A percentile compares a stretch with the other conserved stretches of the same genome.
These are phyloP conservation scores for Labeo catla DNA, from an alignment of 2,113 vertebrate species.

Conservation along the genomic window DNA sequence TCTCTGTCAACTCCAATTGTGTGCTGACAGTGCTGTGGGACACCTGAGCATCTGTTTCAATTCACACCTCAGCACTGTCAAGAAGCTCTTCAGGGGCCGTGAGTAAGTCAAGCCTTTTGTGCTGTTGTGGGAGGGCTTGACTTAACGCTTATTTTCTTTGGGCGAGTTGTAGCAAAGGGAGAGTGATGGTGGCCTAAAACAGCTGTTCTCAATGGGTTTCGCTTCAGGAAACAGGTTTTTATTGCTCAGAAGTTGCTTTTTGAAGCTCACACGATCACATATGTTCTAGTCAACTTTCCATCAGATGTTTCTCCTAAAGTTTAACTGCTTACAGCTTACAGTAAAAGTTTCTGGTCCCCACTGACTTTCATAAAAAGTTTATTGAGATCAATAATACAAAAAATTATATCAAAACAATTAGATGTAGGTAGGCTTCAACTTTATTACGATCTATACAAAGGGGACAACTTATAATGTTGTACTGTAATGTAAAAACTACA, in stretches of 20 bases:
- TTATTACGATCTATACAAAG: no score
- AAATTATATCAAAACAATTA: no score
- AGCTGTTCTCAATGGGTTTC: background rate
- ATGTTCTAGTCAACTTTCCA: background rate
- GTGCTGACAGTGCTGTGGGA: background rate
- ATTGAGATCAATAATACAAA: no score
- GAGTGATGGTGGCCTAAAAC: background rate
- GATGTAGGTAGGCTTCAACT: no score
- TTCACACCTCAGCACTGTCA: constrained; percentile 46
- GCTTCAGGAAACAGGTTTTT: background rate
- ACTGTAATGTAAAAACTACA: no score
- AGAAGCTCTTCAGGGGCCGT: background rate
- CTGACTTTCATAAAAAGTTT: no score
- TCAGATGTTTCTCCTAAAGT: background rate
- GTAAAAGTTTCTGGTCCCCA: no score
- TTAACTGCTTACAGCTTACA: background rate
- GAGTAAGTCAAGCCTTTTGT: background rate
- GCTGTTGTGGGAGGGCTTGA: background rate
- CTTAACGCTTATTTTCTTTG: constrained; percentile 5
- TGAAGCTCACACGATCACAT: background rate
- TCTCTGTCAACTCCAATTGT: constrained; percentile 21
- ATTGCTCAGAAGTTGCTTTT: background rate
- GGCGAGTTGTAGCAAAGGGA: background rate
- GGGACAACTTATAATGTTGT: background rate
- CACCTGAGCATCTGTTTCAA: constrained; percentile 43